phyloP scores from a whole-genome alignment of 1,140 invertebrate species.

The Drosophila equinoxialis region DNA sequence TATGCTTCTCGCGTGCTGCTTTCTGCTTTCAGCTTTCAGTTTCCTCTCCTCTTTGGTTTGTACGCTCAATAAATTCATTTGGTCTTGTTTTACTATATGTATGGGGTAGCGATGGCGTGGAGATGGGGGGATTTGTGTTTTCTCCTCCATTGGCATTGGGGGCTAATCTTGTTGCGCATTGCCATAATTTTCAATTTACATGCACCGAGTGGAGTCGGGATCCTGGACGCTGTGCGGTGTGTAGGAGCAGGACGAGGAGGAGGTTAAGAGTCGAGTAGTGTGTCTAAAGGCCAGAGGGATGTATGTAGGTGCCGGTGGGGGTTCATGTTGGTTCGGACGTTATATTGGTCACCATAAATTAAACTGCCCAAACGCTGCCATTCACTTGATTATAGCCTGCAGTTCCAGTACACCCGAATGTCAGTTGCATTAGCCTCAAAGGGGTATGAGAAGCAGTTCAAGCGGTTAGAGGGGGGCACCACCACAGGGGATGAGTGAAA shows the following conservation, averaged over 20 bases:
- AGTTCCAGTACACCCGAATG: constrained; percentile 27
- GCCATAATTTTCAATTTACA: constrained; percentile 82
- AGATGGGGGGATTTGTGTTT: constrained; percentile 23
- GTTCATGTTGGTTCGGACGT: constrained; percentile 49
- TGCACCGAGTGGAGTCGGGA: constrained; percentile 45
- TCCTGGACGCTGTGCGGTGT: background rate
- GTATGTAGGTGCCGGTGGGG: constrained; percentile 9
- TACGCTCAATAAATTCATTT: constrained; percentile 59
- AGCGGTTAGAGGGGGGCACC: no score
- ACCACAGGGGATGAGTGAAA: background rate
- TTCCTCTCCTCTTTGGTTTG: constrained; percentile 5
- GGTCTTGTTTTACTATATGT: constrained; percentile 45
- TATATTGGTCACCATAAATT: constrained; percentile 79
- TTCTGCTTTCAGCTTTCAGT: constrained; percentile 34
- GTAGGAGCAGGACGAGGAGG: background rate
- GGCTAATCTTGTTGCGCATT: constrained; percentile 80
- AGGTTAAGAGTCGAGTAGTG: no score
- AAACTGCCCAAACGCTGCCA: constrained; percentile 48
- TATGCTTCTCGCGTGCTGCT: constrained; percentile 49
- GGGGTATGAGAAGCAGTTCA: background rate
- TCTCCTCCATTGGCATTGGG: constrained; percentile 40
- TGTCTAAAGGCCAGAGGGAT: no score
- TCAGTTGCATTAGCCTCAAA: constrained; percentile 69
- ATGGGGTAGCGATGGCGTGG: background rate
- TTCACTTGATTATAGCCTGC: constrained; percentile 68